These are phyloP conservation scores for Steatornis caripensis DNA, from an alignment of 2,113 vertebrate genomes.

Conservation along the genomic window DNA sequence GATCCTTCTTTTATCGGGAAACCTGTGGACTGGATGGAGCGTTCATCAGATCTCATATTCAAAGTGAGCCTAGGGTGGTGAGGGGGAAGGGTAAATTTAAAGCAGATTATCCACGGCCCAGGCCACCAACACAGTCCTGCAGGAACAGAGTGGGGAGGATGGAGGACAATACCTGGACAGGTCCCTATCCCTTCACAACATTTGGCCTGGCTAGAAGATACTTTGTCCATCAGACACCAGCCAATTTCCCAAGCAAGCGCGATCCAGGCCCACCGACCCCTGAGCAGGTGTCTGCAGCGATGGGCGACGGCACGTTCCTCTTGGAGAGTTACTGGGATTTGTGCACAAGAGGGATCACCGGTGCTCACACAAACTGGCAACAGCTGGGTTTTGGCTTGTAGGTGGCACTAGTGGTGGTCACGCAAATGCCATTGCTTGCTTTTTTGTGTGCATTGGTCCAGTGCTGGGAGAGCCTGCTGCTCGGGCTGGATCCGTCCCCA, in stretches of 20 bases:
- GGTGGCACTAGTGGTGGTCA: not conserved
- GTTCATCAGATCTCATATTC: not conserved
- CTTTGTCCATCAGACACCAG: not conserved
- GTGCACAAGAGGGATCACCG: not conserved
- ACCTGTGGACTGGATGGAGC: not conserved
- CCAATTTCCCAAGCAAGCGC: not conserved
- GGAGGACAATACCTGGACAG: not conserved
- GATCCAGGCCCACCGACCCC: not conserved
- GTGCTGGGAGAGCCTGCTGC: not conserved
- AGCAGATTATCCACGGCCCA: not conserved
- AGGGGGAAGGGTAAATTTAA: not conserved
- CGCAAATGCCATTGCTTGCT: not conserved
- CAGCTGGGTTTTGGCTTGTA: not conserved
- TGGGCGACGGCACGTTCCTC: not conserved
- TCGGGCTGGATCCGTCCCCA: not conserved
- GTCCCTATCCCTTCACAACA: not conserved
- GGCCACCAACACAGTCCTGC: not conserved
- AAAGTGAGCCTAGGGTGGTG: not conserved
- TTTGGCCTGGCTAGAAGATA: not conserved
- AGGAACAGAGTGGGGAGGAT: not conserved
- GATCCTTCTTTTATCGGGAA: not conserved
- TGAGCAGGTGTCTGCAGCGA: not conserved
- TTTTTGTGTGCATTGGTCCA: not conserved
- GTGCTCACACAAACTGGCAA: not conserved
- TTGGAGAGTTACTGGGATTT: not conserved